Percentiles rank a stretch among this genome's conserved stretches.
Evolutionary conservation across 2,888 invertebrate genomes (phyloP).

Genomic region (Lycophotia porphyrea): DNA sequence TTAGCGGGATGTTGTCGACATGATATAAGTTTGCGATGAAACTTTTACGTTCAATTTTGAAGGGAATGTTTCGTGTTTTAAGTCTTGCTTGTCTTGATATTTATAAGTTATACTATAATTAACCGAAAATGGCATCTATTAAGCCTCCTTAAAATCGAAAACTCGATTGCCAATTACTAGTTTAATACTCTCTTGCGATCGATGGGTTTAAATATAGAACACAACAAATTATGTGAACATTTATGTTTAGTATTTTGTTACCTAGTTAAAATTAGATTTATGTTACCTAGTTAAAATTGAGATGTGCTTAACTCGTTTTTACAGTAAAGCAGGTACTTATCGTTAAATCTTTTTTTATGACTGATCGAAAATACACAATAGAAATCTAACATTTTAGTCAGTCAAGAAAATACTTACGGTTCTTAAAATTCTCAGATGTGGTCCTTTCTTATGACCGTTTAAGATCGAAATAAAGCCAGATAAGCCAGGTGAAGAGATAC

Average conservation of each 20-base stretch:
- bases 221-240: neutral
- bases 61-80: neutral
- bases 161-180: neutral
- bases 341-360: conserved; percentile 6
- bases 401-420: neutral
- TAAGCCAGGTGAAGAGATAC: conserved; percentile 6
- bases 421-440: conserved; percentile 3
- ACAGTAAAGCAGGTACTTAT: too few species aligned
- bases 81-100: neutral
- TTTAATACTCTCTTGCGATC: neutral
- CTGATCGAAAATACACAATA: conserved; percentile 6
- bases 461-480: conserved; percentile 1
- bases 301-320: neutral
- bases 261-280: neutral
- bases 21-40: conserved; percentile 4
- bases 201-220: neutral
- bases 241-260: too few species aligned
- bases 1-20: conserved; percentile 24
- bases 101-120: neutral
- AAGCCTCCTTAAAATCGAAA: neutral
- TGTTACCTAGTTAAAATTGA: neutral
- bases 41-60: conserved; percentile 20
- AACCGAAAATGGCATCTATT: neutral
- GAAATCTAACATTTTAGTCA: neutral
- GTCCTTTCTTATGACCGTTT: neutral